Evolutionary conservation across 2,888 invertebrate genomes (phyloP), one percentile per base, ranked within the genome.

Genomic region (Cylindroiulus punctatus): DNA sequence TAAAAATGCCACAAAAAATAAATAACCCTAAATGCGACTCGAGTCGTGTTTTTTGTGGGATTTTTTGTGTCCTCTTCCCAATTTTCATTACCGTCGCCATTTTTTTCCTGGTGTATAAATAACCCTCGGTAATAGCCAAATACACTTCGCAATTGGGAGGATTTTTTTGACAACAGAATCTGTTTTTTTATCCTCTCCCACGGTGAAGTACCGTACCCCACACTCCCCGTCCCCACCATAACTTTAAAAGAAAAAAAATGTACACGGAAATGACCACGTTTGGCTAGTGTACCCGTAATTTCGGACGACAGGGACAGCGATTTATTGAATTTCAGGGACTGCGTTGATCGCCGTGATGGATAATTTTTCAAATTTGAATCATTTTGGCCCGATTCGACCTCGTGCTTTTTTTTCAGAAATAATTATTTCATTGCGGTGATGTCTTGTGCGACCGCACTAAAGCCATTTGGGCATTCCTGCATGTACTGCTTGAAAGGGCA

Each of bases 161-260:
- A 2, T 30, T 76, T 76, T 8, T 76, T 76, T 30, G 10, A 76
- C 76, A 26, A 76, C 76, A 76, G 30, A 30, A 76, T 22, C 22
- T 57, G 1, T 76, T 65, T 65, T 65, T 65, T 76, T 30, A 30
- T 30, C 5, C 76, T 76, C 30, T 76, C 76, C 30, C 76, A 76
- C 76, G 76, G 76, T 76, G 76, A 76, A 22, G 76, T 76, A 76
- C 26, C 26, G 76, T 76, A 76, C 76, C 76, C 76, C 76, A 76
- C 76, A 76, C 76, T 76, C 22, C 30, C 30, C 22, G 7, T 30
- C 22, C 76, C 76, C 76, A 36, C 76, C 76, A 76, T 14, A 76
- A 76, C 30, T 76, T 65, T 26, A 26, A 26, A 65, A 26, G 14
- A 76, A 30, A 30, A 76, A 76, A 76, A 76, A 12, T 76, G 76